These are phyloP conservation scores for Coryphaenoides rupestris DNA, from an alignment of 2,113 vertebrate genomes.

Conservation along the genomic window DNA sequence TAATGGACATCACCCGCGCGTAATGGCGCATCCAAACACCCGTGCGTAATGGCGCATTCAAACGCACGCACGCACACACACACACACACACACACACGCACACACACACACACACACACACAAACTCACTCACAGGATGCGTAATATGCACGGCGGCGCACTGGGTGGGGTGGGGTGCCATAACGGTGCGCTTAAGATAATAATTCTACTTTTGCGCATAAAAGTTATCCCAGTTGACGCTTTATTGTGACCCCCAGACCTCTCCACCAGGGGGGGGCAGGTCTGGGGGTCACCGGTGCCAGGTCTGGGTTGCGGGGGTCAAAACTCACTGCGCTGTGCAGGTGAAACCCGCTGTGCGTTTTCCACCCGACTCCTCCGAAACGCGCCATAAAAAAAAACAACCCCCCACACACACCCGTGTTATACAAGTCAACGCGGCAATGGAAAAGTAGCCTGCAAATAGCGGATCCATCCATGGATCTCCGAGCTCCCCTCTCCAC, in stretches of 20 bases:
- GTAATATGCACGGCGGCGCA: constrained; percentile 27
- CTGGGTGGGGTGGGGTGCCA: too few species aligned
- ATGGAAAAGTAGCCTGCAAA: not conserved
- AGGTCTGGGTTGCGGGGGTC: constrained; percentile 61
- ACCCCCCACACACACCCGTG: too few species aligned
- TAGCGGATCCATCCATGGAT: constrained; percentile 39
- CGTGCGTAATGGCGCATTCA: constrained; percentile 3
- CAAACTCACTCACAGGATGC: not conserved
- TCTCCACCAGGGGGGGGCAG: constrained; percentile 57
- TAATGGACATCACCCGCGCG: not conserved
- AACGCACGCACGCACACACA: not conserved
- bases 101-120: too few species aligned
- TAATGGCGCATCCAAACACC: constrained; percentile 8
- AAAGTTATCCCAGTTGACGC: constrained; percentile 73
- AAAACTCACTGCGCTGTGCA: constrained; percentile 41
- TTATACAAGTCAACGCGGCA: not conserved
- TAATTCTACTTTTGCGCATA: constrained; percentile 56
- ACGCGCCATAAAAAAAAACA: not conserved
- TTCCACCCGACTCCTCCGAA: constrained; percentile 23
- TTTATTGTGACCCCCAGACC: constrained; percentile 57
- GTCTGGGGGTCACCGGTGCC: constrained; percentile 63
- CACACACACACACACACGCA: constrained; percentile 29
- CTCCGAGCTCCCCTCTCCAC: too few species aligned
- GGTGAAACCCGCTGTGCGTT: constrained; percentile 11
- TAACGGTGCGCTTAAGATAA: constrained; percentile 50